These are phyloP conservation scores for Melinopterus prodromus DNA, from an alignment of 2,888 invertebrate species.

Conservation along the genomic window DNA sequence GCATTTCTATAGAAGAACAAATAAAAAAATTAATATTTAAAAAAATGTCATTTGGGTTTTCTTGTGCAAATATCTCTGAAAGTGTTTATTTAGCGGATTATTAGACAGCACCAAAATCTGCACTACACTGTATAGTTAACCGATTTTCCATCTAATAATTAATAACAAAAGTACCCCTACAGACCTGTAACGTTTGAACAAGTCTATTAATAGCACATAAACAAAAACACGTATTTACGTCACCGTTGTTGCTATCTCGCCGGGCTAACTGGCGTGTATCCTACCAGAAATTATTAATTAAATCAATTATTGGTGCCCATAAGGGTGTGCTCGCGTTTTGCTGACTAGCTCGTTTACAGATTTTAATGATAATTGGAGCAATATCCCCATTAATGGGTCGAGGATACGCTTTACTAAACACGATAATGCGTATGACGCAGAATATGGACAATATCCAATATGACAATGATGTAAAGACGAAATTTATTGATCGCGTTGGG, in stretches of 20 bases:
- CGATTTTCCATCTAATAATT: too few relatives aligned
- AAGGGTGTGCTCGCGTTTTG: constrained; percentile 16
- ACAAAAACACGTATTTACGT: background rate
- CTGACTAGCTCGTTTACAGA: constrained; percentile 19
- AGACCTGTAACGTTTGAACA: too few relatives aligned
- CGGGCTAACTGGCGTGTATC: constrained; percentile 9
- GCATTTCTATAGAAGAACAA: too few relatives aligned
- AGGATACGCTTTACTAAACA: background rate
- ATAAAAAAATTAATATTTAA: too few relatives aligned
- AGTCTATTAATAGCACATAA: background rate
- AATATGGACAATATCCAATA: background rate
- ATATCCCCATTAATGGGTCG: background rate
- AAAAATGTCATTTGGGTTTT: too few relatives aligned
- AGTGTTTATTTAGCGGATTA: too few relatives aligned
- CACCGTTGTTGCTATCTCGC: constrained; percentile 4
- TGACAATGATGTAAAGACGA: background rate
- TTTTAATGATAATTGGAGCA: constrained; percentile 11
- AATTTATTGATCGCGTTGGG: background rate
- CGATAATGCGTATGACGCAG: background rate
- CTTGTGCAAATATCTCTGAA: too few relatives aligned
- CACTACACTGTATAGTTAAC: too few relatives aligned
- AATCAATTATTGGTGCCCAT: constrained; percentile 21
- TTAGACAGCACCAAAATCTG: too few relatives aligned
- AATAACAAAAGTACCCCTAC: too few relatives aligned
- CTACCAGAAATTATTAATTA: constrained; percentile 23